phyloP scores from a whole-genome alignment of 2,113 vertebrate genomes.

The Varanus komodoensis region DNA sequence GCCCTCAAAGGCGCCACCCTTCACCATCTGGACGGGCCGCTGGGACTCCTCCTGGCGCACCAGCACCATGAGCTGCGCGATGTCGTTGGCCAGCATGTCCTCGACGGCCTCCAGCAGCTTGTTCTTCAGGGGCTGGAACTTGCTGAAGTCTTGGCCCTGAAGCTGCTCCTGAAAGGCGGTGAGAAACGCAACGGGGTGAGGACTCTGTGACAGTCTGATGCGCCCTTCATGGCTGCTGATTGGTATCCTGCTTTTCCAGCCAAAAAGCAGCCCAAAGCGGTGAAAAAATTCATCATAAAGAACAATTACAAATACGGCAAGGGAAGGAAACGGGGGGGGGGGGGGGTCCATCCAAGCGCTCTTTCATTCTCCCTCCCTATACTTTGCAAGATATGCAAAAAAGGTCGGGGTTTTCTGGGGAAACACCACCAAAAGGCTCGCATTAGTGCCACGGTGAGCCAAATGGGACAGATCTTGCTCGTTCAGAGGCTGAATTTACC shows the following conservation, averaged over 20 bases:
- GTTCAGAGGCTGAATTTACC: too few species aligned
- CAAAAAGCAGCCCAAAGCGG: background rate
- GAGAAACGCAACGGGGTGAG: background rate
- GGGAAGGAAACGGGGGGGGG: too few species aligned
- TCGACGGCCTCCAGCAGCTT: slow-evolving; percentile 93
- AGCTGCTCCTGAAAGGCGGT: slow-evolving; percentile 86
- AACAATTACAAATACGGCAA: too few species aligned
- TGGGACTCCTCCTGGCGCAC: slow-evolving; percentile 95
- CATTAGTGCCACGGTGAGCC: too few species aligned
- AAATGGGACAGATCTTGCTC: too few species aligned
- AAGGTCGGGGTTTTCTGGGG: too few species aligned
- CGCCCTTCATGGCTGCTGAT: too few species aligned
- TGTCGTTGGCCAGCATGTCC: slow-evolving; percentile 95
- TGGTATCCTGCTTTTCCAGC: background rate
- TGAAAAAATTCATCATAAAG: background rate
- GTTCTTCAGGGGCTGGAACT: slow-evolving; percentile 93
- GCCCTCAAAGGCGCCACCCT: slow-evolving; percentile 95
- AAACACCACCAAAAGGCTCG: too few species aligned
- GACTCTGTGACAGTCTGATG: fast-evolving
- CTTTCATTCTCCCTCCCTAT: too few species aligned
- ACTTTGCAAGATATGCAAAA: too few species aligned
- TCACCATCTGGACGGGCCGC: slow-evolving; percentile 87
- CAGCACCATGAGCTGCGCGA: slow-evolving; percentile 94
- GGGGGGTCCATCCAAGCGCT: too few species aligned
- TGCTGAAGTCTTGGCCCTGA: slow-evolving; percentile 93